phyloP scores from a whole-genome alignment of 2,113 vertebrate genomes.

The Taurulus bubalis region DNA sequence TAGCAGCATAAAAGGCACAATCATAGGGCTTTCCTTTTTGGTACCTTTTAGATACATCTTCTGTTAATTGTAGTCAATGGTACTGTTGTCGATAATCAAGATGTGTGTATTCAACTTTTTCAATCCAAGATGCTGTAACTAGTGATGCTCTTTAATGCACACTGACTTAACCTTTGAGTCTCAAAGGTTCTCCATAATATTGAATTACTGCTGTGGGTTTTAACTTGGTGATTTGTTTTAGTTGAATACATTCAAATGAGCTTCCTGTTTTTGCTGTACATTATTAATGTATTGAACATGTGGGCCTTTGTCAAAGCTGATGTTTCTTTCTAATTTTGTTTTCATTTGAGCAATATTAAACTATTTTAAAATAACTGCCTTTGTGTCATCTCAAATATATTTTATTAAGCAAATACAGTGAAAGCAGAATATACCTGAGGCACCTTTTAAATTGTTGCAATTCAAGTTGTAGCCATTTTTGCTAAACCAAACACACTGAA shows the following conservation, averaged over 20 bases:
- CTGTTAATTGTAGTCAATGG: slow-evolving; percentile 5
- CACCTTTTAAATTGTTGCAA: not conserved
- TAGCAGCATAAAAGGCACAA: slow-evolving; percentile 15
- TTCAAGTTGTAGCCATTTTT: too few species aligned
- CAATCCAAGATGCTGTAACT: slow-evolving; percentile 71
- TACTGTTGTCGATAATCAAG: slow-evolving; percentile 35
- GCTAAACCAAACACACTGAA: too few species aligned
- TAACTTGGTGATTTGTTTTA: not conserved
- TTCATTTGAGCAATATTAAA: slow-evolving; percentile 58
- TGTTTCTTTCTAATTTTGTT: slow-evolving; percentile 42
- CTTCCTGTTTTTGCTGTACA: slow-evolving; percentile 38
- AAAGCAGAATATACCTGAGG: not conserved
- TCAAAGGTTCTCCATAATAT: not conserved
- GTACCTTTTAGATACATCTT: not conserved
- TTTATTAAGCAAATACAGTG: not conserved
- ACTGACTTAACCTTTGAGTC: not conserved
- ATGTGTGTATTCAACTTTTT: not conserved
- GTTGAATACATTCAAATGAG: not conserved
- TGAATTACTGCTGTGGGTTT: slow-evolving; percentile 30
- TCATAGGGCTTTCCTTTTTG: not conserved
- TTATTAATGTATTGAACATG: slow-evolving; percentile 55
- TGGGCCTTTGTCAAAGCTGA: slow-evolving; percentile 37
- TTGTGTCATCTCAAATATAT: not conserved
- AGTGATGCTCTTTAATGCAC: slow-evolving; percentile 8
- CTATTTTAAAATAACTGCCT: slow-evolving; percentile 10